A percentile compares a stretch with the other conserved stretches of the same genome.
phyloP scores from a whole-genome alignment of 2,113 vertebrate species.

The Cromileptes altivelis region DNA sequence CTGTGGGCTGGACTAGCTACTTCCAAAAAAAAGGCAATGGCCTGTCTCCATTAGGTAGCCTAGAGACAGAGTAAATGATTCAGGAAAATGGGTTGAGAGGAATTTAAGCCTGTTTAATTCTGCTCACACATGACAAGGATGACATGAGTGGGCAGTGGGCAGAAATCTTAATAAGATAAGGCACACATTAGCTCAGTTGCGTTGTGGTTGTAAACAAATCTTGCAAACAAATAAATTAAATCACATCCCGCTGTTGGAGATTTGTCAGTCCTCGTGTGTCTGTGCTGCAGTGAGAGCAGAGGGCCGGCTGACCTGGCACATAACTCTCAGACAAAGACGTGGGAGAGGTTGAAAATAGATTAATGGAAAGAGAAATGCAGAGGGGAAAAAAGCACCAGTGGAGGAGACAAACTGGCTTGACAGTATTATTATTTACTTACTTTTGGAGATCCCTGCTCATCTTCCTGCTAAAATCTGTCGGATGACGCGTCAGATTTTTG shows the following conservation, averaged over 20 bases:
- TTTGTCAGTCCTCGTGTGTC: constrained; percentile 27
- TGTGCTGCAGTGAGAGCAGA: constrained; percentile 42
- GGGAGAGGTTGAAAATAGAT: constrained; percentile 13
- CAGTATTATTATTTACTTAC: background rate
- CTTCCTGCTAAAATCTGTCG: too few relatives aligned
- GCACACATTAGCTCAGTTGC: background rate
- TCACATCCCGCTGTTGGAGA: background rate
- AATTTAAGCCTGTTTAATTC: constrained; percentile 1
- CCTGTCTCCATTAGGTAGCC: background rate
- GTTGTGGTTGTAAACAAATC: constrained; percentile 12
- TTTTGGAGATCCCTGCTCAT: too few relatives aligned
- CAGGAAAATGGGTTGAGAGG: constrained; percentile 20
- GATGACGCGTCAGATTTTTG: too few relatives aligned
- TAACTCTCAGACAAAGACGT: constrained; percentile 18
- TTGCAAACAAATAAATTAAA: constrained; percentile 6
- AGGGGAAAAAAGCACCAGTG: background rate
- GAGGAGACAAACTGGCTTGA: background rate
- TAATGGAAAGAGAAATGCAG: constrained; percentile 20
- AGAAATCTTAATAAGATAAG: constrained; percentile 6
- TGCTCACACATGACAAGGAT: constrained; percentile 16
- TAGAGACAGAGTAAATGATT: constrained; percentile 22
- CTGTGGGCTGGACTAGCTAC: constrained; percentile 14
- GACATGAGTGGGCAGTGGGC: constrained; percentile 18
- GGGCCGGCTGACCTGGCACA: constrained; percentile 28
- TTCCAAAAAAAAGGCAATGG: background rate